phyloP scores from a whole-genome alignment of 2,797 vertebrate species.

The Fratercula arctica region DNA sequence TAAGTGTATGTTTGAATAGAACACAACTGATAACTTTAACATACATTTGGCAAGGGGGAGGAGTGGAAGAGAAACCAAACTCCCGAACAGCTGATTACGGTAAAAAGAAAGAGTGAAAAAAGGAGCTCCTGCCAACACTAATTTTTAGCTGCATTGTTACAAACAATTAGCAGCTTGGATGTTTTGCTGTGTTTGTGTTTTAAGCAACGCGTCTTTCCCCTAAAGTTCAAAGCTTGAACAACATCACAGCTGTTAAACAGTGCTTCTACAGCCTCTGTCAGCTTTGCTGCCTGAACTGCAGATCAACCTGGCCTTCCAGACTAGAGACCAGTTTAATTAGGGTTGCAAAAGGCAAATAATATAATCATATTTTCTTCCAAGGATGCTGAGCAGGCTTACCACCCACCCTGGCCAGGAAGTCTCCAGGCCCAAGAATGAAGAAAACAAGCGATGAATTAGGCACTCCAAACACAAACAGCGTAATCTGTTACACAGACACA shows the following conservation, averaged over 20 bases:
- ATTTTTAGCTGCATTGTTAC: conserved; percentile 10
- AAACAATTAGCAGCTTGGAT: conserved; percentile 7
- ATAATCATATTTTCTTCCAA: conserved; percentile 61
- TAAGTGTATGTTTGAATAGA: not conserved
- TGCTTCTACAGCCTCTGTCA: conserved; percentile 65
- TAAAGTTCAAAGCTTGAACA: conserved; percentile 53
- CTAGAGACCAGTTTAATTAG: conserved; percentile 53
- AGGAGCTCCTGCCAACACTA: not conserved
- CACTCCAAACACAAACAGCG: conserved; percentile 17
- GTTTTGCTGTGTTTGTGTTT: not conserved
- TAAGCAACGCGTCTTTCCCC: not conserved
- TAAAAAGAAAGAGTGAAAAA: not conserved
- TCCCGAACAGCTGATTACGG: not conserved
- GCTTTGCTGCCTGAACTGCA: conserved; percentile 41
- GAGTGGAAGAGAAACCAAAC: not conserved
- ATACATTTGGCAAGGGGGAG: not conserved
- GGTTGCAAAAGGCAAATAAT: conserved; percentile 65
- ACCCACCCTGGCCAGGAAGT: conserved; percentile 43
- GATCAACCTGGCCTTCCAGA: conserved; percentile 34
- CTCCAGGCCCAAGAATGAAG: conserved; percentile 37
- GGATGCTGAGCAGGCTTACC: conserved; percentile 54
- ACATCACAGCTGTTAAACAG: conserved; percentile 49
- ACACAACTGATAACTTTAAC: not conserved
- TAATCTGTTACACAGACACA: not conserved
- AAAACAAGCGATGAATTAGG: not conserved